Evolutionary conservation across 2,797 vertebrate species (phyloP).

Genomic region (Epinephelus coioides): DNA sequence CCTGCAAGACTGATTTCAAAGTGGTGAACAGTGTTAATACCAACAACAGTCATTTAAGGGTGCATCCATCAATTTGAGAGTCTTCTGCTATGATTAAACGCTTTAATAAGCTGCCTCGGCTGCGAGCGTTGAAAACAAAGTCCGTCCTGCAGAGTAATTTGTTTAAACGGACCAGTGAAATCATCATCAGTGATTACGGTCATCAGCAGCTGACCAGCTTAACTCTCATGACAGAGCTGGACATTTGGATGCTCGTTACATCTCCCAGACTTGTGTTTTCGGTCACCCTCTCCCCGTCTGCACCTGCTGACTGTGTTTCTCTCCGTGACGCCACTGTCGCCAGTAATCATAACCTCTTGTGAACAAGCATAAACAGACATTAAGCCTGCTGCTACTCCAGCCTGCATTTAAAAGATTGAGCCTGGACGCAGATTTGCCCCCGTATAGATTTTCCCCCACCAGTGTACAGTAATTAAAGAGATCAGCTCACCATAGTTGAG

Average conservation of each 20-base stretch:
- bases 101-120: conserved; percentile 33
- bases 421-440: conserved; percentile 63
- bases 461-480: conserved; percentile 60
- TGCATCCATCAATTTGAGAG: conserved; percentile 32
- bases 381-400: conserved; percentile 61
- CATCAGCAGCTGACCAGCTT: conserved; percentile 33
- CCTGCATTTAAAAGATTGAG: conserved; percentile 72
- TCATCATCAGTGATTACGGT: not conserved
- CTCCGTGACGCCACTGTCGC: conserved; percentile 58
- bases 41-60: conserved; percentile 56
- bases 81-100: conserved; percentile 31
- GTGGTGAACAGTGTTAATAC: conserved; percentile 10
- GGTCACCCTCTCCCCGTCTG: conserved; percentile 48
- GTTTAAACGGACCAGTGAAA: conserved; percentile 26
- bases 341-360: conserved; percentile 66
- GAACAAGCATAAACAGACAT: conserved; percentile 73
- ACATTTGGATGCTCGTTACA: conserved; percentile 29
- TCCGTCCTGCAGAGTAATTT: conserved; percentile 36
- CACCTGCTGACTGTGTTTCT: conserved; percentile 69
- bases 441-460: conserved; percentile 18
- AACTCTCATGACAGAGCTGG: conserved; percentile 22
- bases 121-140: not conserved
- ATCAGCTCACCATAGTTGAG: conserved; percentile 47
- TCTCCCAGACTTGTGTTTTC: conserved; percentile 34
- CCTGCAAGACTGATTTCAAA: conserved; percentile 19